Conservation (phyloP, 2,888 invertebrate genomes). For the Drosophila dives region DNA sequence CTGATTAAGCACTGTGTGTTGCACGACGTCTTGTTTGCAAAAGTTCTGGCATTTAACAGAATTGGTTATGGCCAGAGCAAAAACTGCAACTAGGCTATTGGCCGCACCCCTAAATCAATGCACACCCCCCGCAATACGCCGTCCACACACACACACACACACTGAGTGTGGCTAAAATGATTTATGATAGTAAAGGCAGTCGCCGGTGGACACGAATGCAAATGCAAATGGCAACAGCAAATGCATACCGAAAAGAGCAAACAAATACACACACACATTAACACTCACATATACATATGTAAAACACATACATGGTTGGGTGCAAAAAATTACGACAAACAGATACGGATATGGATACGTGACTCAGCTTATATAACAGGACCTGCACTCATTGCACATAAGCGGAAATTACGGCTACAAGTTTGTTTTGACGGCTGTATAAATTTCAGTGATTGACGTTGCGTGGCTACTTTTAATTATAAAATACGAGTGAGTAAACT, state of each 20-base stretch:
- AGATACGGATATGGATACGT: constrained; percentile 30
- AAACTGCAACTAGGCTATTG: constrained; percentile 47
- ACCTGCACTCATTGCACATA: constrained; percentile 43
- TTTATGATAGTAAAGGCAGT: constrained; percentile 61
- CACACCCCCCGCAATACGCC: constrained; percentile 22
- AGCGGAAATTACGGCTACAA: constrained; percentile 72
- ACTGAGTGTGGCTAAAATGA: constrained; percentile 52
- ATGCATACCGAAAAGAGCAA: constrained; percentile 21
- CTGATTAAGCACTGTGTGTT: constrained; percentile 30
- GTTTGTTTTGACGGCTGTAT: constrained; percentile 51
- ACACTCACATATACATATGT: constrained; percentile 14
- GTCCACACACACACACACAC: neutral
- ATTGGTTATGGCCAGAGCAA: constrained; percentile 10
- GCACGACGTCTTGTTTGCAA: constrained; percentile 19
- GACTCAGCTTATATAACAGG: constrained; percentile 18
- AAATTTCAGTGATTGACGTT: constrained; percentile 72
- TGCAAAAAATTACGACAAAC: constrained; percentile 15
- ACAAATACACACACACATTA: constrained; percentile 9
- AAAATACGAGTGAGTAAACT: constrained; percentile 25
- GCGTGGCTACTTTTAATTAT: constrained; percentile 47
- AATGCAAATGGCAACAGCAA: constrained; percentile 42
- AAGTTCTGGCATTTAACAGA: constrained; percentile 14
- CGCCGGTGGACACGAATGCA: constrained; percentile 47
- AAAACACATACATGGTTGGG: neutral
- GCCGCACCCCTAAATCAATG: constrained; percentile 63